These are phyloP conservation scores for Oophaga pumilio DNA, from an alignment of 2,113 vertebrate species.

Conservation along the genomic window DNA sequence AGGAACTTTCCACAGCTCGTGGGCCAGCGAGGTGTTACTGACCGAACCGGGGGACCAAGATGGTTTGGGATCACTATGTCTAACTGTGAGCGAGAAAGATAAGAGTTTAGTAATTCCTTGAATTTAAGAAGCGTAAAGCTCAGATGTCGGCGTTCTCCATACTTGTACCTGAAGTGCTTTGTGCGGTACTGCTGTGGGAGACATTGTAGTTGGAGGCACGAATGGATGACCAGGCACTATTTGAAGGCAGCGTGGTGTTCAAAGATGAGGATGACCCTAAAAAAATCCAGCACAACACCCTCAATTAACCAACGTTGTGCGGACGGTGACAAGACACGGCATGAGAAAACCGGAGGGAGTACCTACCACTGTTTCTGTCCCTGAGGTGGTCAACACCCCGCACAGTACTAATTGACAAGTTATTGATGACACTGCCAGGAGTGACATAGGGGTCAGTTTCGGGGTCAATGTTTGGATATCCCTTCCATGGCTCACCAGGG, in stretches of 20 bases:
- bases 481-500: slow-evolving; percentile 99
- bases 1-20: slow-evolving; percentile 99
- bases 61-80: slow-evolving; percentile 97
- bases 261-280: slow-evolving; percentile 99
- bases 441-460: slow-evolving; percentile 99
- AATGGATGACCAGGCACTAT: slow-evolving; percentile 99
- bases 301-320: neutral
- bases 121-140: no score
- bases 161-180: slow-evolving; percentile 98
- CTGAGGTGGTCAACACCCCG: slow-evolving; percentile 99
- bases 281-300: neutral
- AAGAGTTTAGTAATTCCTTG: neutral
- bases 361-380: slow-evolving; percentile 97
- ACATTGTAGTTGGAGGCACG: slow-evolving; percentile 99
- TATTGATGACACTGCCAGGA: slow-evolving; percentile 99
- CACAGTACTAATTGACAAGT: slow-evolving; percentile 99
- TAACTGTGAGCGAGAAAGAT: slow-evolving; percentile 75
- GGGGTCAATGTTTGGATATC: slow-evolving; percentile 99
- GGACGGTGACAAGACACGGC: neutral
- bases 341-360: fast-evolving
- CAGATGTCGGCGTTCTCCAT: no score
- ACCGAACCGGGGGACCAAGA: slow-evolving; percentile 93
- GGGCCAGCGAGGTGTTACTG: slow-evolving; percentile 97
- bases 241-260: slow-evolving; percentile 99
- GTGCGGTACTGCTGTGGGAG: slow-evolving; percentile 99